phyloP scores from a whole-genome alignment of 2,797 vertebrate genomes.

The Silurus aristotelis region DNA sequence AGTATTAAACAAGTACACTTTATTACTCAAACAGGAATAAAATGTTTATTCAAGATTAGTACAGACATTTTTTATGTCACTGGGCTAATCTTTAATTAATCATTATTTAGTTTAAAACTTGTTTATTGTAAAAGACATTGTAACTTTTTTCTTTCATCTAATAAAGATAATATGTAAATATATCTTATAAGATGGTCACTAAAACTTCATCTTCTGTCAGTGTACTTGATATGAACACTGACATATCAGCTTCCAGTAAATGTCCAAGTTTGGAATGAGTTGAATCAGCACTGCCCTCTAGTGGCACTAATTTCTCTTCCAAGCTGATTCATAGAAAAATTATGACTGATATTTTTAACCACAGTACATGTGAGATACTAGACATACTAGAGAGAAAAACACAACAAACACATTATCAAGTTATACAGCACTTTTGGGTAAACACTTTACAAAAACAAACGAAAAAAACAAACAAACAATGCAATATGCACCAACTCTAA shows the following conservation, averaged over 20 bases:
- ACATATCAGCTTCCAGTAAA: slow-evolving; percentile 9
- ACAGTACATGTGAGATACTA: neutral
- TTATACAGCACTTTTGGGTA: no score
- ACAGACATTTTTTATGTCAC: neutral
- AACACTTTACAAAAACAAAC: neutral
- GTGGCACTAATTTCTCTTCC: slow-evolving; percentile 1
- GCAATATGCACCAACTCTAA: slow-evolving; percentile 45
- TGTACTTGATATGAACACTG: neutral
- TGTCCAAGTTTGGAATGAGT: neutral
- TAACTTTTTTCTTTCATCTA: slow-evolving; percentile 8
- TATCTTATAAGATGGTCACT: slow-evolving; percentile 11
- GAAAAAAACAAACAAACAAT: slow-evolving; percentile 15
- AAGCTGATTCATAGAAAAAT: neutral
- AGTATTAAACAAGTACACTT: slow-evolving; percentile 11
- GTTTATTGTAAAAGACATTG: slow-evolving; percentile 16
- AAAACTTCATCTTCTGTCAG: neutral
- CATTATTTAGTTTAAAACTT: slow-evolving; percentile 4
- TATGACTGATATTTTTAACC: neutral
- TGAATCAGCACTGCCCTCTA: slow-evolving; percentile 29
- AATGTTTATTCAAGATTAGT: neutral
- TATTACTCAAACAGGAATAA: no score
- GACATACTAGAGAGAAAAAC: slow-evolving; percentile 1
- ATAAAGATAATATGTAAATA: slow-evolving; percentile 11
- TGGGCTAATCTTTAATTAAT: slow-evolving; percentile 14
- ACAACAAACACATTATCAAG: neutral